These are phyloP conservation scores for Lycia hirtaria DNA, from an alignment of 2,888 invertebrate species.

Conservation along the genomic window DNA sequence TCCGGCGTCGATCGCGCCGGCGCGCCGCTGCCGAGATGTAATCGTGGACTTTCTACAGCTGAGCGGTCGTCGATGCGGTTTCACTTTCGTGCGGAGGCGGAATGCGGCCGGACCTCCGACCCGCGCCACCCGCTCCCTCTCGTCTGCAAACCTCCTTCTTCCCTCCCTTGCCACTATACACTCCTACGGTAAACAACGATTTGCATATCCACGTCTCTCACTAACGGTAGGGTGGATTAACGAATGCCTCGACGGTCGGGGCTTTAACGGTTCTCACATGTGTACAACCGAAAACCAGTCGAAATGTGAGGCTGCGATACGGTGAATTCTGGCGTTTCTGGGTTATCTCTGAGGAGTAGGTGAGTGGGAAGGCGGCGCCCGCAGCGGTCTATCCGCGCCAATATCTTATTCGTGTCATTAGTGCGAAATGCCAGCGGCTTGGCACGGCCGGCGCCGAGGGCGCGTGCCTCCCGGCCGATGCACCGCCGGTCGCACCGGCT, in stretches of 20 bases:
- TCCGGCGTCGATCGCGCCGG: slow-evolving; percentile 62
- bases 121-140: slow-evolving; percentile 63
- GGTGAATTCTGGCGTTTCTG: slow-evolving; percentile 45
- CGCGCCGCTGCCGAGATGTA: slow-evolving; percentile 66
- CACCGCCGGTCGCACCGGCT: slow-evolving; percentile 75
- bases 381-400: slow-evolving; percentile 72
- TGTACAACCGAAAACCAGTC: slow-evolving; percentile 45
- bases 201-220: slow-evolving; percentile 56
- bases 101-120: slow-evolving; percentile 84
- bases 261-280: slow-evolving; percentile 54
- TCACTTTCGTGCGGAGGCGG: slow-evolving; percentile 82
- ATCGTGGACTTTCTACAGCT: slow-evolving; percentile 84
- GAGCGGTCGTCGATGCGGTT: slow-evolving; percentile 74
- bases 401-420: slow-evolving; percentile 85
- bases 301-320: slow-evolving; percentile 11
- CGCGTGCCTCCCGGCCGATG: slow-evolving; percentile 75
- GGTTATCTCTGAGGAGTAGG: slow-evolving; percentile 50
- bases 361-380: slow-evolving; percentile 30
- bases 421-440: slow-evolving; percentile 83
- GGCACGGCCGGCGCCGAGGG: slow-evolving; percentile 69
- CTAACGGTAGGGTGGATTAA: slow-evolving; percentile 52
- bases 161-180: slow-evolving; percentile 42
- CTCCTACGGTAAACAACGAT: slow-evolving; percentile 46
- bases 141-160: slow-evolving; percentile 49
- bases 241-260: slow-evolving; percentile 50